Conservation (phyloP, 2,797 vertebrate species). For the Bradypus variegatus region DNA sequence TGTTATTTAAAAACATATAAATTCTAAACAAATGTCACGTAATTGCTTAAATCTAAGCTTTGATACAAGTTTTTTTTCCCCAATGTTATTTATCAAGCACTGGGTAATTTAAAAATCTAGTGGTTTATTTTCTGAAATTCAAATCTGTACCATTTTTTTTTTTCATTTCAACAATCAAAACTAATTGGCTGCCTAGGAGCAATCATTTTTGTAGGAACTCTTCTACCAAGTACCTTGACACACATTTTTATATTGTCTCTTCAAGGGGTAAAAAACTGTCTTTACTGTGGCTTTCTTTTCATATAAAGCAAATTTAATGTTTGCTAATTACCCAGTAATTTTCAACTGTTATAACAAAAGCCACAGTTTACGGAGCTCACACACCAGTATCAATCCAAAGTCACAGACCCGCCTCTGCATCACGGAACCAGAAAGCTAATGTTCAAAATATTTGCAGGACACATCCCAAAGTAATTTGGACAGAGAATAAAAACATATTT, state of each 20-base stretch:
- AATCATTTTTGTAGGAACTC: background rate
- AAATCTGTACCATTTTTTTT: conserved; percentile 20
- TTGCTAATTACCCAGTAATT: background rate
- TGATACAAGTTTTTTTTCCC: background rate
- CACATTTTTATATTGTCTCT: background rate
- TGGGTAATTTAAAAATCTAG: conserved; percentile 9
- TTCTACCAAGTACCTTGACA: background rate
- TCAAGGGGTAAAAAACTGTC: background rate
- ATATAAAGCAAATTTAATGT: background rate
- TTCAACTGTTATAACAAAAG: background rate
- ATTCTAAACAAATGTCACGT: conserved; percentile 26
- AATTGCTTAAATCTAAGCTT: conserved; percentile 36
- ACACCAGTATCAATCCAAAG: fast-evolving
- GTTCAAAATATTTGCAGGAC: too few relatives aligned
- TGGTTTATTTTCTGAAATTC: conserved; percentile 23
- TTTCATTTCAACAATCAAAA: conserved; percentile 15
- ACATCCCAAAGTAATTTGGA: too few relatives aligned
- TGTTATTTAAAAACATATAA: conserved; percentile 48
- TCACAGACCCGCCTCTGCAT: background rate
- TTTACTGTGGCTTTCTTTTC: background rate
- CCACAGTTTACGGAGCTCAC: background rate
- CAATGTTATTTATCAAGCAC: conserved; percentile 21
- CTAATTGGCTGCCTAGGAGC: background rate
- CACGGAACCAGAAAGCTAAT: background rate
- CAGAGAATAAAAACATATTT: too few relatives aligned